Evolutionary conservation across 1,140 invertebrate genomes (phyloP), one percentile per base, ranked within the genome.

Genomic region (Drosophila arizonae): DNA sequence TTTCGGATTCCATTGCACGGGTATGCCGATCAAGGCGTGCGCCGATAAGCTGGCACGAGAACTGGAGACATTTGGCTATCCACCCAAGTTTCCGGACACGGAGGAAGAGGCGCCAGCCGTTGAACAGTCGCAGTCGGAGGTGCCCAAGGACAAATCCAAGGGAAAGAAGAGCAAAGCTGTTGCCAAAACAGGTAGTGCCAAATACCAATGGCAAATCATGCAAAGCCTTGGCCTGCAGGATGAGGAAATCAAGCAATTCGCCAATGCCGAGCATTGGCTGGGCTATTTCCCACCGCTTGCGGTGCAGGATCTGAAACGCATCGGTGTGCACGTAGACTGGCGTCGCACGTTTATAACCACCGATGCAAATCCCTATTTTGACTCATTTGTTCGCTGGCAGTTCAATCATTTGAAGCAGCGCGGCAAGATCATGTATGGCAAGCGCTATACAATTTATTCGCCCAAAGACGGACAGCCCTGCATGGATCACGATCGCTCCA

Each of bases 131-230:
- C 93, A 94, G 66, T 92, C 92, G 10, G 89, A 95, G 76, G 91
- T 96, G 36, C 94, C 96, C 24, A 97, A 97, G 92, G 97, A 99
- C 92, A 99, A 99, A 92, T 96, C 96, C 65, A 99, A 99, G 93
- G 97, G 98, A 17, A 99, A 99, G 92, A 99, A 99, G 95, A 99
- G 97, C 91, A 99, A 99, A 94, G 97, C 96, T n/a, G 94, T 95
- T 1, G 98, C 99, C 1, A 99, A 99, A 93, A 93, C 96, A 11
- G 97, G 96, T 0, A 84, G 93, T 8, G 94, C 95, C 0, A 99
- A 98, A 92, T 99, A 97, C 91, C 99, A 99, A 90, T 99, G 99
- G 99, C 96, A 99, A 92, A 99, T 99, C 55, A 99, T 99, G 99
- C 93, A 96, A 90, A 96, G 96, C 91, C 92, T 99, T 54, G 98